Percentiles rank a stretch among this genome's conserved stretches.
These are phyloP conservation scores for Clarias fuscus DNA, from an alignment of 2,797 vertebrate species.

Conservation along the genomic window DNA sequence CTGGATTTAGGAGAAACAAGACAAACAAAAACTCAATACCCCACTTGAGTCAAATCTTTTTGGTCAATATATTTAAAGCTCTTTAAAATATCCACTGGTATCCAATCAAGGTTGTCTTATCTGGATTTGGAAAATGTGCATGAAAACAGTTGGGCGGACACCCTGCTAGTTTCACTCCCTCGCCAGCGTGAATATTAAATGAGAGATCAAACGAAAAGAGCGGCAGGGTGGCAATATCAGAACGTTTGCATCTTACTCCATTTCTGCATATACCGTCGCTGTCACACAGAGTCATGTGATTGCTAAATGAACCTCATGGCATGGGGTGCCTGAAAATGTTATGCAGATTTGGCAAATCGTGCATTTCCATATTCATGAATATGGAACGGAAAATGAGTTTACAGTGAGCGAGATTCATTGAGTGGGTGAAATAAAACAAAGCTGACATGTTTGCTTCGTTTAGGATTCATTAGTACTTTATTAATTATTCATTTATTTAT, in stretches of 20 bases:
- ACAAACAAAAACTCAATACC: neutral
- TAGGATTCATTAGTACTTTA: conserved; percentile 40
- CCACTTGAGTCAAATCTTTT: neutral
- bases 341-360: conserved; percentile 43
- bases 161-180: conserved; percentile 58
- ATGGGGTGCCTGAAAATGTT: conserved; percentile 32
- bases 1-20: neutral
- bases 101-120: conserved; percentile 7
- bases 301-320: conserved; percentile 26
- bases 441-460: conserved; percentile 46
- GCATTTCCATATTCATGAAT: conserved; percentile 51
- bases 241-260: conserved; percentile 37
- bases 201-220: conserved; percentile 57
- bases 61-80: neutral
- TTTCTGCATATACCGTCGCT: neutral
- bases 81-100: conserved; percentile 3
- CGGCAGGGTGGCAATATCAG: conserved; percentile 31
- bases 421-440: conserved; percentile 36
- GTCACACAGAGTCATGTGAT: conserved; percentile 26
- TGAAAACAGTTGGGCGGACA: neutral
- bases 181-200: conserved; percentile 51
- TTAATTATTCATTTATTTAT: conserved; percentile 34
- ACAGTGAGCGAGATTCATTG: conserved; percentile 22
- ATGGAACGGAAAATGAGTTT: conserved; percentile 46
- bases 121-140: neutral